Base-by-base conservation (phyloP, 2,113 vertebrate species). In the Asarcornis scutulata region DNA sequence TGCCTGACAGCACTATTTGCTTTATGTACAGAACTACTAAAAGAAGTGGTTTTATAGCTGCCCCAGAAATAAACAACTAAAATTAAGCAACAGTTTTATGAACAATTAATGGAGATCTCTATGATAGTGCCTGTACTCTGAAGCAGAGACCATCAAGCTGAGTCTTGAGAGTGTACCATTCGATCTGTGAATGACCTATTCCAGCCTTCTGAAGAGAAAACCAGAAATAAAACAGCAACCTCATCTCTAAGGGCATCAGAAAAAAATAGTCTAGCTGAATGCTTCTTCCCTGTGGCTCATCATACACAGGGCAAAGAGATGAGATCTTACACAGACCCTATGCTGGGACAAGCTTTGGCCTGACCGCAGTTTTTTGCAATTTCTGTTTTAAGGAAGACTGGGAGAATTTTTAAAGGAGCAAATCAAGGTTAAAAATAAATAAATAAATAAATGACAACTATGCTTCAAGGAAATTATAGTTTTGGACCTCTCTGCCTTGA, bases 221-320 rank as follows among this genome's bases (percentile, higher is more conserved):
- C 13, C 27, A 31, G 21, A 53, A 34, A 36, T 48, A 83, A 82
- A 42, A 8, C 36, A 84, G n/a, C 67, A 83, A 58, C n/a, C 32
- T 87, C 63, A 46, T 77, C 75, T 90, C 92, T 31, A 62, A 83
- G 91, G 64, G 67, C 75, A 74, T 77, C 72, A 89, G 59, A 96
- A 52, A 25, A 93, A 93, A 93, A 69, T 3, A 62, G 60, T 32
- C 78, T 85, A 75, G 75, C 66, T 32, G 36, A 72, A n/a, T 6
- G 12, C 71, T 86, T 66, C 4, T 4, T 92, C 88, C 90, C 75
- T 62, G 55, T 21, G 62, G 73, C 75, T 66, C 58, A 36, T 42
- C 71, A 32, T 2, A 64, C 26, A 18, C 56, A 48, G 27, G 75
- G 60, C 46, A 88, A 80, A 76, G 91, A 3, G 2, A 23, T 60